Evolutionary conservation across 2,888 invertebrate species (phyloP), one percentile per base, ranked within the genome.

Genomic region (Pheosia tremula): DNA sequence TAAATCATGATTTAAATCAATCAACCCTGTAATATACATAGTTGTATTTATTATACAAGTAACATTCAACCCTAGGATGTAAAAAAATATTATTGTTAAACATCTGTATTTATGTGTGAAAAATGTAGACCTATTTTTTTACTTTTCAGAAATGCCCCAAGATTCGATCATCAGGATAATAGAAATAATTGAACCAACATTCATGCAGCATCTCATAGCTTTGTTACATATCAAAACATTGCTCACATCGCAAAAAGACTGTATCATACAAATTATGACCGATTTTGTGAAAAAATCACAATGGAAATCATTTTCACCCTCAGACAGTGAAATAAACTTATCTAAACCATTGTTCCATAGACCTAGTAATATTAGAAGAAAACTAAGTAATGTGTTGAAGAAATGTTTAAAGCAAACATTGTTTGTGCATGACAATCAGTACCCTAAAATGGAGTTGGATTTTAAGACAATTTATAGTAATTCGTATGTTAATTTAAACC

Each of bases 171-270:
- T 81, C 49, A 87, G 75, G 56, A 81, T 91, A 72, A 66, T 93
- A 52, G 84, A 88, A 72, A 81, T 71, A 62, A 86, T 93, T 62
- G 81, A 91, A 74, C 92, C 92, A 60, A 71, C 81, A 52, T 90
- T 80, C 66, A 89, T 93, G 88, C 85, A 77, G 68, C 78, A 87
- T 59, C 67, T 86, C 3, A 71, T 93, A 54, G 89, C 88, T 39
- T 68, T 74, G 49, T 47, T 80, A 47, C 84, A 87, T 66, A 50
- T 86, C 13, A 78, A 86, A 62, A 74, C 72, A n/a, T 57, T 89
- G 58, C 71, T 88, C 0, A 59, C 68, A 9, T 79, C 79, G 47
- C 61, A 82, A 43, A 85, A 88, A 65, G 71, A 76, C 6, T 81
- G 88, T 67, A 78, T 89, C 24, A 75, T 89, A 24, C 79, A 65